phyloP scores from a whole-genome alignment of 2,113 vertebrate genomes.

The Sus scrofa region DNA sequence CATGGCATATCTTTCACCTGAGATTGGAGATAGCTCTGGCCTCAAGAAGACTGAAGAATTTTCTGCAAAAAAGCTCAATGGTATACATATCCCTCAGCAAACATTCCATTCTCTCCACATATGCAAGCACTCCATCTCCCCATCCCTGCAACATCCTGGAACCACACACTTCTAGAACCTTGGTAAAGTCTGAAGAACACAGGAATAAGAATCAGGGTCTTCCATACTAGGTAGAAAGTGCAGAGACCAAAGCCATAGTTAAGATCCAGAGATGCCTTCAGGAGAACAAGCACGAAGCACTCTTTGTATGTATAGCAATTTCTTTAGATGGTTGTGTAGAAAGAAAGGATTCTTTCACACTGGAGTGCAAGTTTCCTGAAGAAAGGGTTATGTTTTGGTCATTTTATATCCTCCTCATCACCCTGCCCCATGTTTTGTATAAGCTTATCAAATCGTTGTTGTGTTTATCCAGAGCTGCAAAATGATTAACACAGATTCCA shows the following conservation, averaged over 20 bases:
- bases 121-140: not conserved
- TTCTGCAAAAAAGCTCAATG: not conserved
- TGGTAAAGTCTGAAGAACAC: not conserved
- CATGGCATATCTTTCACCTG: not conserved
- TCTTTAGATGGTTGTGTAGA: not conserved
- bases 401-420: not conserved
- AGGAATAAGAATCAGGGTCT: not conserved
- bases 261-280: not conserved
- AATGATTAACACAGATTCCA: not conserved
- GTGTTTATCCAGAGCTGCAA: not conserved
- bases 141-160: not conserved
- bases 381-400: not conserved
- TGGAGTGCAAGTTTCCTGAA: not conserved
- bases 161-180: not conserved
- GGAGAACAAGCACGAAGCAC: not conserved
- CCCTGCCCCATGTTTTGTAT: not conserved
- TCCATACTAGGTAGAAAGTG: not conserved
- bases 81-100: not conserved
- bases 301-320: not conserved
- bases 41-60: not conserved
- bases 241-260: not conserved
- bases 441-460: not conserved
- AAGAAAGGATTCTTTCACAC: conserved; percentile 1
- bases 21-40: not conserved
- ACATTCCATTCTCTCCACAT: not conserved